A percentile compares a stretch with the other conserved stretches of the same genome.
These are phyloP conservation scores for Vulpes ferrilata DNA, from an alignment of 2,113 vertebrate species.

Conservation along the genomic window DNA sequence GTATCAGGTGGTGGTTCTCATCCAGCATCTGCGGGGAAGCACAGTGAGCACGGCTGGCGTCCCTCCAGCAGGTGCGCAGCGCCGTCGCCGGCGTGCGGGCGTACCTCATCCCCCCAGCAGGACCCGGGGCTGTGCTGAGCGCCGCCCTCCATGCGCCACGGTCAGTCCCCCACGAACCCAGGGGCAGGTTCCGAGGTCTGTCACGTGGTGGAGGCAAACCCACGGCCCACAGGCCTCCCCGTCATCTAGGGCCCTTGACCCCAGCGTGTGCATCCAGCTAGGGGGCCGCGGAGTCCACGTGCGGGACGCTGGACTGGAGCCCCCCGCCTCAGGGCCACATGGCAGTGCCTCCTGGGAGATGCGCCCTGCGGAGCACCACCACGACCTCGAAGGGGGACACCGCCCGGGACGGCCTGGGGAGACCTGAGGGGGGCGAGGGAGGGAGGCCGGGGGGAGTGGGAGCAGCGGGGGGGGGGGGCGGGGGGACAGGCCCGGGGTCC, in stretches of 20 bases:
- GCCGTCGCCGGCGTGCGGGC: accelerated
- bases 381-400: not conserved
- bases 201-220: not conserved
- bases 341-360: accelerated
- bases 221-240: not conserved
- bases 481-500: not conserved
- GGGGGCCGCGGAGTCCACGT: accelerated
- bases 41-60: accelerated
- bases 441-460: no score
- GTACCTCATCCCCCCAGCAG: accelerated
- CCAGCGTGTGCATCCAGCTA: accelerated
- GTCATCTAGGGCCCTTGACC: not conserved
- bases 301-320: not conserved
- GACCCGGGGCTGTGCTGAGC: not conserved
- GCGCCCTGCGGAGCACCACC: accelerated
- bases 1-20: conserved; percentile 98
- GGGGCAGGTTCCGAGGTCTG: not conserved
- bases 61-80: accelerated
- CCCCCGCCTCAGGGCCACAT: not conserved
- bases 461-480: not conserved
- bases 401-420: not conserved
- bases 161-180: not conserved
- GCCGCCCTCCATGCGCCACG: accelerated
- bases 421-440: not conserved
- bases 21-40: conserved; percentile 94